A percentile compares a stretch with the other conserved stretches of the same genome.
These are phyloP conservation scores for Yponomeuta evonymella DNA, from an alignment of 2,888 invertebrate species.

Conservation along the genomic window DNA sequence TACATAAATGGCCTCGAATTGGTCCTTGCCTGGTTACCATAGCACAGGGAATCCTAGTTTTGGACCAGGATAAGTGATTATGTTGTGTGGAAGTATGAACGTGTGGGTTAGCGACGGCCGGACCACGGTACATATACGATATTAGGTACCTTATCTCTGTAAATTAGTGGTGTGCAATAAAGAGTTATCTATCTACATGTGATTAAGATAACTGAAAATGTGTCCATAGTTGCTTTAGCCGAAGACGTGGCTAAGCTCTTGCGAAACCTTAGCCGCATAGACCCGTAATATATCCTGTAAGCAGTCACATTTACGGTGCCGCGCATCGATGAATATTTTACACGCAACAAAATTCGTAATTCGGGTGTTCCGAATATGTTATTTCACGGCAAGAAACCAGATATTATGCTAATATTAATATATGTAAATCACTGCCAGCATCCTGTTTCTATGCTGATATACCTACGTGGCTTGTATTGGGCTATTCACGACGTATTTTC, in stretches of 20 bases:
- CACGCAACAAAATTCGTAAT: conserved; percentile 49
- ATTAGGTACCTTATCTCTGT: too few species aligned
- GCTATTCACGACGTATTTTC: not conserved
- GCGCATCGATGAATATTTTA: conserved; percentile 49
- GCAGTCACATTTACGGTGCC: conserved; percentile 13
- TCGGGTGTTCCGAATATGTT: conserved; percentile 38
- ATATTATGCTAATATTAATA: conserved; percentile 63
- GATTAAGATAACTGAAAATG: too few species aligned
- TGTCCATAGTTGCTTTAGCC: not conserved
- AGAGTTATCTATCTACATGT: too few species aligned
- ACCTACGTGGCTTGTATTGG: conserved; percentile 22
- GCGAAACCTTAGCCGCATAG: not conserved
- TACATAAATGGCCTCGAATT: too few species aligned
- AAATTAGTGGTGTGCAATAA: too few species aligned
- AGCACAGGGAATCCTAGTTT: too few species aligned
- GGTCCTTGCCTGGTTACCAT: too few species aligned
- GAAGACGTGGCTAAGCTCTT: not conserved
- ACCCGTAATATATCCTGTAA: conserved; percentile 4
- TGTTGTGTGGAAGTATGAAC: too few species aligned
- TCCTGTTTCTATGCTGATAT: conserved; percentile 49
- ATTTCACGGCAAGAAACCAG: conserved; percentile 29
- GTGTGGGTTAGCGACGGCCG: too few species aligned
- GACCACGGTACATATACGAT: too few species aligned
- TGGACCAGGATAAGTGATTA: too few species aligned
- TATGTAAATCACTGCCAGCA: conserved; percentile 58